A percentile compares a stretch with the other conserved stretches of the same genome.
Evolutionary conservation across 1,140 invertebrate species (phyloP).

Genomic region (Varroa destructor): DNA sequence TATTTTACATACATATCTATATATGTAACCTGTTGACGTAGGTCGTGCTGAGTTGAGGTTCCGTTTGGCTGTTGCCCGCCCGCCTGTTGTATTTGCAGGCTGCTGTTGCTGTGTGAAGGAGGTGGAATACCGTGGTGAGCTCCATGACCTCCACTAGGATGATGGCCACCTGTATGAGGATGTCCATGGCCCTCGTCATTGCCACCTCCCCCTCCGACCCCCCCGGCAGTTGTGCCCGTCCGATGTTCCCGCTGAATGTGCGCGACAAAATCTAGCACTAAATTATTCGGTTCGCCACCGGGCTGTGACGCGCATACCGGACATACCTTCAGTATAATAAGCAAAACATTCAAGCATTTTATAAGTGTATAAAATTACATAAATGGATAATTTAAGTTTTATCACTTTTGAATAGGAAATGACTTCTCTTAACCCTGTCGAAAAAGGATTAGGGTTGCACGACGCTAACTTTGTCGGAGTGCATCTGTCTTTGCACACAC

Average conservation of each 20-base stretch:
- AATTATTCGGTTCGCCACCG: conserved; percentile 88
- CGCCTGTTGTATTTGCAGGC: conserved; percentile 14
- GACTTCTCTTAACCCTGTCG: not conserved
- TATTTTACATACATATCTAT: no score
- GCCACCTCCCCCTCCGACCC: no score
- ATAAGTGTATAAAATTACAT: conserved; percentile 20
- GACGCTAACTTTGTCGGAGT: no score
- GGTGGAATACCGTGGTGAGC: no score
- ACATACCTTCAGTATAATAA: conserved; percentile 53
- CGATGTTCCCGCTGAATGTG: conserved; percentile 89
- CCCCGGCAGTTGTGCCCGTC: conserved; percentile 39
- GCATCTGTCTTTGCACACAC: no score
- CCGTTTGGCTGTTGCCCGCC: not conserved
- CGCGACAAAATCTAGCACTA: conserved; percentile 91
- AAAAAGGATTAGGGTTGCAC: no score
- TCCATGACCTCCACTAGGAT: no score
- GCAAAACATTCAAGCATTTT: conserved; percentile 25
- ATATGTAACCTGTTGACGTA: no score
- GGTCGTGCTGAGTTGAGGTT: no score
- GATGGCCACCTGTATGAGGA: no score
- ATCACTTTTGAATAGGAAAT: not conserved
- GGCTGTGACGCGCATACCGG: conserved; percentile 88
- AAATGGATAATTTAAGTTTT: conserved; percentile 28
- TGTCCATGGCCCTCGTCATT: no score
- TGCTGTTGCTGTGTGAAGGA: not conserved